Evolutionary conservation across 2,888 invertebrate species (phyloP), one percentile per base, ranked within the genome.

Genomic region (Toxonevra muliebris): DNA sequence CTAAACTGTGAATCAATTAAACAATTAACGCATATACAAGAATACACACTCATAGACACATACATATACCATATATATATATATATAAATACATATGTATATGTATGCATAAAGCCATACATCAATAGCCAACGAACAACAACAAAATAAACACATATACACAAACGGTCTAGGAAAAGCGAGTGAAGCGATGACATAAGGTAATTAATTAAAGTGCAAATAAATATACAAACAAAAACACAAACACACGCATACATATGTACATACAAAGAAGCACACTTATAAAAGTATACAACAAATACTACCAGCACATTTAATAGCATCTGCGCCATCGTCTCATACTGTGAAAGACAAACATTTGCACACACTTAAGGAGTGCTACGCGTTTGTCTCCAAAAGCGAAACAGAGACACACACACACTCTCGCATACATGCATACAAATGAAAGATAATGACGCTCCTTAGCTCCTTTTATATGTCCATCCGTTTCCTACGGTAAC

Each of bases 121-220:
- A 11, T 45, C 2, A 48, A 15, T 11, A 11, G 1, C 9, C 48
- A 15, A 48, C 48, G 15, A 13, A 11, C 10, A 48, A 30, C 30
- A 30, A 7, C 2, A 48, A 48, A 48, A 48, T n/a, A 48, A 2
- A 48, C 8, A 48, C 8, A 8, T 48, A 48, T 7, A 19, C 54
- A 54, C 20, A 19, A 30, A 30, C 30, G 2, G 3, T 30, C 7
- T 30, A 30, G 11, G 8, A 48, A 10, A 15, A 48, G 10, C n/a
- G n/a, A 48, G 9, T 48, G 15, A 48, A 48, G 48, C 15, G 48
- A 48, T 15, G 48, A 48, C 48, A 48, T n/a, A 5, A 15, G 48
- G 48, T 48, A 48, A 48, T 48, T 48, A 48, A 48, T 48, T 7
- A n/a, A 48, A 48, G 48, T 48, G 48, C 48, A 48, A 48, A 48